Evolutionary conservation across 1,140 invertebrate species (phyloP), one percentile per base, ranked within the genome.

Genomic region (Brachionus rotundiformis): DNA sequence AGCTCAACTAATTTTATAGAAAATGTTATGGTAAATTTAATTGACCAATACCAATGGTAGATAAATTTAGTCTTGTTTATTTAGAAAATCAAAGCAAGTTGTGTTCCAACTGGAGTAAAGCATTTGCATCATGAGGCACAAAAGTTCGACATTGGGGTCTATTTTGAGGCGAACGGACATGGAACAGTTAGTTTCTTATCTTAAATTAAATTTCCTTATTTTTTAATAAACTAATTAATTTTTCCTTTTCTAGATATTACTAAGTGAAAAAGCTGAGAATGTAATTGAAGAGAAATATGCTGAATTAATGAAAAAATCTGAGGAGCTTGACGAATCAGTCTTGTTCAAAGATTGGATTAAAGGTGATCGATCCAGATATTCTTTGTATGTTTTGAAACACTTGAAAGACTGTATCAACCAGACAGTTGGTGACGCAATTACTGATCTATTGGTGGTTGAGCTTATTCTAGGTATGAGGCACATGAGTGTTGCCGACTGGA

Each of bases 101-200:
- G 94, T 89, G 94, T 93, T 7, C 91, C 93, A 63, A 99, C 98
- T 11, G 98, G 98, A n/a, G 95, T 99, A 0, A 99, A 99, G 88
- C 91, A 98, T 89, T 89, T 99, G n/a, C 96, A 99, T 86, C 93
- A 94, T 84, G 92, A 92, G 87, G 96, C 97, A 0, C 44, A 49
- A 29, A 90, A 94, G 79, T 98, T 92, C 89, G 96, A 99, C 86
- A 92, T 99, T 85, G 97, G 96, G 3, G 91, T 99, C 13, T 99
- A 99, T 88, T 99, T 99, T 89, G 98, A 99, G 89, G 96, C 98
- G 0, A 99, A 99, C 89, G 98, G 98, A 0, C 98, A 99, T 89
- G 98, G 98, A 8, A 99, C 97, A 1, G 93, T 89, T 81, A 65
- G 85, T 83, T 49, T 84, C 11, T 44, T n/a, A n/a, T n/a, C n/a